Evolutionary conservation across 2,113 vertebrate species (phyloP).

Genomic region (Rostratula benghalensis): DNA sequence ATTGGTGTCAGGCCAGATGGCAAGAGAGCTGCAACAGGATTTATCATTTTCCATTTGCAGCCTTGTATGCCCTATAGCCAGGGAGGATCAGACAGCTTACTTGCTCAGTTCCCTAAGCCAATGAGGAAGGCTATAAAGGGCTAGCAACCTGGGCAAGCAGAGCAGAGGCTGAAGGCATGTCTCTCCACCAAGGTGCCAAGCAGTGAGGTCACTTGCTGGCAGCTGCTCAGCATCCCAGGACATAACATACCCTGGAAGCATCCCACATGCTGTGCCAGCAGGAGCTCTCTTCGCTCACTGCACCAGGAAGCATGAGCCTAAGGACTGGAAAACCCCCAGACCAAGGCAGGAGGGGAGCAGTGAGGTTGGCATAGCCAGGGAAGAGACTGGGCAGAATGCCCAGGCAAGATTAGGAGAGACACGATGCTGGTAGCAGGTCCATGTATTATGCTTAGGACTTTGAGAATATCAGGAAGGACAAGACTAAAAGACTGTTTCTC

Average conservation of each 20-base stretch:
- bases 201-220: background rate
- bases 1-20: background rate
- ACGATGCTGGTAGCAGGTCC: background rate
- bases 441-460: background rate
- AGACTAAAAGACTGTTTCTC: background rate
- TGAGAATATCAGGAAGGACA: background rate
- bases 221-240: background rate
- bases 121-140: background rate
- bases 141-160: accelerated
- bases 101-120: background rate
- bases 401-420: background rate
- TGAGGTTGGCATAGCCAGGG: background rate
- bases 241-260: background rate
- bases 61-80: background rate
- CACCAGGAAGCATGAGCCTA: background rate
- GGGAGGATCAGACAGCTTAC: background rate
- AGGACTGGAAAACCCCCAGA: background rate
- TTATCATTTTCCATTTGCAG: background rate
- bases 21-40: background rate
- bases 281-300: background rate
- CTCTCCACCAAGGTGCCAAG: background rate
- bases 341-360: background rate
- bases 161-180: background rate
- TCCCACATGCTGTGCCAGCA: accelerated
- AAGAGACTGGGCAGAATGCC: background rate